Base-by-base conservation (phyloP, 2,797 vertebrate genomes). In the Lepus oiostolus region DNA sequence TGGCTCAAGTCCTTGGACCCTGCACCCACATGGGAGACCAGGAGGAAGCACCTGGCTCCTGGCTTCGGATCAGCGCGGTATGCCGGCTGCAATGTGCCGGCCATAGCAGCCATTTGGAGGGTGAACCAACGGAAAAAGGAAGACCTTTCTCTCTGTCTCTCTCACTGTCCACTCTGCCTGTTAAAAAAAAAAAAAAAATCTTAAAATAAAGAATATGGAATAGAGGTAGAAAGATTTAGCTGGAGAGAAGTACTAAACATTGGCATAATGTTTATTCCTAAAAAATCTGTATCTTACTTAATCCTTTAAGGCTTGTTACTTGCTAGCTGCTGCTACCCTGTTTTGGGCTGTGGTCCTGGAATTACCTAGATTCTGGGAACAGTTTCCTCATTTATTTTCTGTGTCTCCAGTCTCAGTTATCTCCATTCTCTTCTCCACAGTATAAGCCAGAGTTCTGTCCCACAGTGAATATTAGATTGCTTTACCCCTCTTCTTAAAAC, bases 401-500 rank as follows among this genome's bases (percentile, higher is more conserved):
- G 10, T 93, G 87, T 85, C 62, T 92, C 77, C 62, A 12, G 83
- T 58, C 35, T 92, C 81, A 50, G 1, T 1, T 63, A 32, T 76
- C 32, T 96, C 16, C 28, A 38, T 67, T 86, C 26, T 92, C 0
- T 89, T 96, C 30, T 65, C 52, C 80, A 7, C 14, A 93, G 54
- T 89, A 71, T 88, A 89, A 96, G 35, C 17, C 50, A 77, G 24
- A 91, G 7, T 91, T 62, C 35, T 84, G 96, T 80, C 24, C 54
- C 91, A 50, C 38, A 83, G 21, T 82, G 21, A n/a, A 85, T 28
- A 85, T 79, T 84, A 82, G 22, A 63, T 93, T 72, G 24, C n/a
- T 76, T 91, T 81, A 65, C 0, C 58, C 28, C 16, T n/a, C 74
- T 47, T 88, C 80, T 96, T 86, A 76, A 89, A 87, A 58, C n/a